Conservation (phyloP, 2,888 invertebrate species). For the Ochropacha duplaris region DNA sequence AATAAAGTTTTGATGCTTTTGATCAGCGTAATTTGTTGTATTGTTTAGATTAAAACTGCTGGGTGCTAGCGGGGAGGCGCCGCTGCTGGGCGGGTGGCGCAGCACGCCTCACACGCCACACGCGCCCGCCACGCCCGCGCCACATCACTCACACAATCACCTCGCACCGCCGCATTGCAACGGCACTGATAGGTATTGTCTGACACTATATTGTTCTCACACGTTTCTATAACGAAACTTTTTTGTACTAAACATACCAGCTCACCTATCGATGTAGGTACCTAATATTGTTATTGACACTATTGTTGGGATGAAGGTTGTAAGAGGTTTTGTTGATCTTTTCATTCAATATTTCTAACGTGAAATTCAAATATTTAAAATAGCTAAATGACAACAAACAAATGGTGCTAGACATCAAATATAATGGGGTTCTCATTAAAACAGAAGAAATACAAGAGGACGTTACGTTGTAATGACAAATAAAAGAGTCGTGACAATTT, state of each 20-base stretch:
- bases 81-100: constrained; percentile 87
- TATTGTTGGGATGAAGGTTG: background rate
- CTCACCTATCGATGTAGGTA: background rate
- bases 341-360: too few species aligned
- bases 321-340: too few species aligned
- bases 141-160: constrained; percentile 78
- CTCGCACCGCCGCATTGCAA: constrained; percentile 75
- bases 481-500: background rate
- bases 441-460: background rate
- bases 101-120: constrained; percentile 77
- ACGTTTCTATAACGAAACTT: background rate
- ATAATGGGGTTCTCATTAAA: background rate
- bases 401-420: background rate
- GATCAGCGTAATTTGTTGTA: constrained; percentile 1
- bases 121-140: constrained; percentile 76
- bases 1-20: background rate
- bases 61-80: constrained; percentile 89
- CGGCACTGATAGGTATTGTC: constrained; percentile 65
- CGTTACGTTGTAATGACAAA: background rate
- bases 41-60: constrained; percentile 85
- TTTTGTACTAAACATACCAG: background rate
- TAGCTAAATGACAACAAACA: too few species aligned
- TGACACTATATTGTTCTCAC: background rate
- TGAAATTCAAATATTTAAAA: too few species aligned
- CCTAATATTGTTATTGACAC: background rate